phyloP scores from a whole-genome alignment of 2,113 vertebrate species.

The Lagopus muta region DNA sequence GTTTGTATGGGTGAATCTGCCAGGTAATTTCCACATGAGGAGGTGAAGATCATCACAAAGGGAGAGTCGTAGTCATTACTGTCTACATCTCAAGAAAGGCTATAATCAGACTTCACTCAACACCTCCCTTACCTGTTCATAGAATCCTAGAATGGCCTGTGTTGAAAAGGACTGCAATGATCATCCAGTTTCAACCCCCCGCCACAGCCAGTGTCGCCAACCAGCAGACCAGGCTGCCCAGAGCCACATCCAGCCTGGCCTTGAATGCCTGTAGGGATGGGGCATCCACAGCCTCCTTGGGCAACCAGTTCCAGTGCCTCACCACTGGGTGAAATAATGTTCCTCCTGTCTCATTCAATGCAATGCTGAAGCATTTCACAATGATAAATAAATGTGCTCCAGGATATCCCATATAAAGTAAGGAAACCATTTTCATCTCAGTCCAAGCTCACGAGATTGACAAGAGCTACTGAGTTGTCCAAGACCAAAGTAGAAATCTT shows the following conservation, averaged over 20 bases:
- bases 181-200: no score
- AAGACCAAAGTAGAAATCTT: neutral
- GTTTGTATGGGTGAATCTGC: neutral
- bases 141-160: no score
- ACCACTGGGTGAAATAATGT: no score
- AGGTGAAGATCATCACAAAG: neutral
- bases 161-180: no score
- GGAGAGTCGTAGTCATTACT: neutral
- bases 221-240: no score
- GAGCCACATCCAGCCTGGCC: no score
- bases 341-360: neutral
- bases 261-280: no score
- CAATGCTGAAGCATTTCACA: neutral
- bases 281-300: no score
- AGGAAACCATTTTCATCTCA: neutral
- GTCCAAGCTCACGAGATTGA: neutral
- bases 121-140: neutral
- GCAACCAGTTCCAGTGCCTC: no score
- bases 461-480: neutral
- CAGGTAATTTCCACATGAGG: neutral
- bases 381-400: neutral
- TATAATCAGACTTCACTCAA: neutral
- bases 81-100: neutral
- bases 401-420: neutral
- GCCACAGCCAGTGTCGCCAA: no score